Conservation (phyloP, 2,888 invertebrate genomes). For the Herminia tarsipennalis region DNA sequence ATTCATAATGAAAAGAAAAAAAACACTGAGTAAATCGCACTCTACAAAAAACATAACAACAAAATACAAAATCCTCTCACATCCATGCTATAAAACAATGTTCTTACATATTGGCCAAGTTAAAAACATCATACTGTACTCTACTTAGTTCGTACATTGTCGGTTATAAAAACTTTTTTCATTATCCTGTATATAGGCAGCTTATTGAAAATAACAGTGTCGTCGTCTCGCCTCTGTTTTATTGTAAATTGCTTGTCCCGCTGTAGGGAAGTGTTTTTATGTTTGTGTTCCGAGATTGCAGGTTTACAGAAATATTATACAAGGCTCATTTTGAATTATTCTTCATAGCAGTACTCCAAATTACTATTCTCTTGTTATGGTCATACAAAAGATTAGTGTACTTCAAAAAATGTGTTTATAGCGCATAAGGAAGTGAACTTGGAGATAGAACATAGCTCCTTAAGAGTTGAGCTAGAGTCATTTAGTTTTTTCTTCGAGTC, state of each 20-base stretch:
- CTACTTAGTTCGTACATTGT: slow-evolving; percentile 55
- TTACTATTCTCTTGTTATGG: no score
- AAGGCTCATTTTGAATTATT: neutral
- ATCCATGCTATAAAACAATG: slow-evolving; percentile 35
- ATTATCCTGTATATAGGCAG: slow-evolving; percentile 69
- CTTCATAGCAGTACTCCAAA: no score
- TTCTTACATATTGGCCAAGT: slow-evolving; percentile 42
- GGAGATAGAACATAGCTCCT: no score
- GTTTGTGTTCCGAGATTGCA: slow-evolving; percentile 12
- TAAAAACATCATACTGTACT: slow-evolving; percentile 45
- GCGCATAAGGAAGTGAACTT: no score
- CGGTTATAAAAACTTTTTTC: slow-evolving; percentile 82
- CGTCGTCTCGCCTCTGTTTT: slow-evolving; percentile 60
- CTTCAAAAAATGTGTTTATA: no score
- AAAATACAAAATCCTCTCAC: slow-evolving; percentile 1
- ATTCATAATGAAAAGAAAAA: no score
- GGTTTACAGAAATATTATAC: neutral
- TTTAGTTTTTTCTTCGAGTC: no score
- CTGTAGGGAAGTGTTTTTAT: slow-evolving; percentile 23
- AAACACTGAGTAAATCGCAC: no score
- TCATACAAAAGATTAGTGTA: no score
- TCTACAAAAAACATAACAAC: neutral
- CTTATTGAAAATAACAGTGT: slow-evolving; percentile 82
- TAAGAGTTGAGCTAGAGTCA: no score
- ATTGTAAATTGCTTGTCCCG: slow-evolving; percentile 62